A percentile compares a stretch with the other conserved stretches of the same genome.
Evolutionary conservation across 2,797 vertebrate genomes (phyloP).

Genomic region (Semaprochilodus insignis): DNA sequence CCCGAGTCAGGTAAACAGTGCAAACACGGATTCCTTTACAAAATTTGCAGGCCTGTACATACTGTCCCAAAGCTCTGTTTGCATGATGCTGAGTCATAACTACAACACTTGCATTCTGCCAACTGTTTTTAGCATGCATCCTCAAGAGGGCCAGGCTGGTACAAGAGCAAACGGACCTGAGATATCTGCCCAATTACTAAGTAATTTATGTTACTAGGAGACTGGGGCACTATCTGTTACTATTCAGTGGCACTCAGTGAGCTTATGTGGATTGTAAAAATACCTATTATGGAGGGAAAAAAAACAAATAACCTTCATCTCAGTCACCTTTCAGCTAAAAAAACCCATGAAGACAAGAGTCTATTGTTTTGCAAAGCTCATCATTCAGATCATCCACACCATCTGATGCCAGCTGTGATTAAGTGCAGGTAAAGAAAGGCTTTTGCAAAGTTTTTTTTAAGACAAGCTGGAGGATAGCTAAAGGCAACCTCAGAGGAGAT

Average conservation of each 20-base stretch:
- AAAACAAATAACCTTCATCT: background rate
- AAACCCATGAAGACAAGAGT: background rate
- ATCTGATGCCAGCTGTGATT: background rate
- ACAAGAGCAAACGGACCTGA: conserved; percentile 28
- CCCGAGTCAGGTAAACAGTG: background rate
- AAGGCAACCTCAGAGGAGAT: background rate
- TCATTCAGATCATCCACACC: background rate
- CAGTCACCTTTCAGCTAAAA: background rate
- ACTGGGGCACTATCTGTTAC: conserved; percentile 34
- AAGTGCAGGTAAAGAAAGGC: background rate
- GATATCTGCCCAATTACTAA: conserved; percentile 35
- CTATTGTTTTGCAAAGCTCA: background rate
- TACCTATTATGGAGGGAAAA: background rate
- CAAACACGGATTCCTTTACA: conserved; percentile 24
- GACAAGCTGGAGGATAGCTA: background rate
- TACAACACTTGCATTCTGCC: conserved; percentile 76
- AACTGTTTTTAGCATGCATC: conserved; percentile 55
- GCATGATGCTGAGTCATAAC: conserved; percentile 79
- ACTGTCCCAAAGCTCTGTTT: conserved; percentile 42
- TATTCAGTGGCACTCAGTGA: conserved; percentile 7
- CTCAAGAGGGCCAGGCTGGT: conserved; percentile 34
- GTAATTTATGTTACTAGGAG: conserved; percentile 43
- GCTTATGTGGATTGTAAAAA: conserved; percentile 3
- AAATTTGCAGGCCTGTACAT: conserved; percentile 28
- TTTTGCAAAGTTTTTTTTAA: background rate